Base-by-base conservation (phyloP, 1,140 invertebrate species). In the Cotesia chilonis region DNA sequence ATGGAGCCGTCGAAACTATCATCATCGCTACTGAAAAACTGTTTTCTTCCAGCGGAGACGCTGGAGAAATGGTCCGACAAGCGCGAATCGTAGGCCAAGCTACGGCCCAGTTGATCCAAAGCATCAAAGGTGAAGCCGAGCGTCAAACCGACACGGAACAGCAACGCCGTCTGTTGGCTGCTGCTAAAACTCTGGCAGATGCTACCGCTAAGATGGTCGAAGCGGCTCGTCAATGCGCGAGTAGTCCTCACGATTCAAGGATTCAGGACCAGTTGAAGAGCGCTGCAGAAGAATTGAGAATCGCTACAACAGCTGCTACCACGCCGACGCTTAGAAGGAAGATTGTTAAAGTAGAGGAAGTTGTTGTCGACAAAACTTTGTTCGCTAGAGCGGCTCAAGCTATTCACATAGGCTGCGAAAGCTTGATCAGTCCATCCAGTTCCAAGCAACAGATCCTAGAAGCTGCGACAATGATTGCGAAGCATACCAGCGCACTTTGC, bases 201-300 rank as follows among this genome's bases (percentile, higher is more conserved):
- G 98, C 98, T 5, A 99, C 98, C 0, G 94, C 96, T 0, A 91
- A 93, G 74, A 94, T 99, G 92, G 96, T 98, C 2, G 97, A 99
- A 84, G 97, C 98, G 1, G 98, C 98, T 0, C 92, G 98, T 73
- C 91, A 94, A 4, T 97, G 96, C 86, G 95, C 96, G 10, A 92
- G 91, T 37, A 92, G 92, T 83, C 96, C 96, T 0, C 91, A 93
- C 81, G 96, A 98, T 77, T 90, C 92, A 0, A 89, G 90, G 57
- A 93, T 93, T 79, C 97, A 99, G 83, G 92, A 95, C 76, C 92
- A 92, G 4, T 82, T 99, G 0, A 90, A 93, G 36, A 89, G 90
- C 65, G 97, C 97, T 0, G 98, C 97, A 0, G 96, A 99, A 82
- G 94, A 98, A 77, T 85, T 99, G 0, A 88, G 96, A 67, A 93